Base-by-base conservation (phyloP, 2,888 invertebrate species). In the Chymomyza amoena region DNA sequence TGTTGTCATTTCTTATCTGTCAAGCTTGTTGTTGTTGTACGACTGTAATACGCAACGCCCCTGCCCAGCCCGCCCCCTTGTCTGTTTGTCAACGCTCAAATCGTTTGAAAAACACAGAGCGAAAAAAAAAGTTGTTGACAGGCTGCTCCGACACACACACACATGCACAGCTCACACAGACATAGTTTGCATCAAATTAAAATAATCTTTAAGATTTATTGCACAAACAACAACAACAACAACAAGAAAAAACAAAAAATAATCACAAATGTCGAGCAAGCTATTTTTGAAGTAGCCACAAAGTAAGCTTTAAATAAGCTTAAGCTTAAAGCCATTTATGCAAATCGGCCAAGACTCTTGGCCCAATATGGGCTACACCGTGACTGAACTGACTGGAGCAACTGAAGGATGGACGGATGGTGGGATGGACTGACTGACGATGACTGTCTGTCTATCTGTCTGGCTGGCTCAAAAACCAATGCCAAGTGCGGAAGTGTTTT, bases 181-280 rank as follows among this genome's bases (percentile, higher is more conserved):
- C 32, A 84, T 87, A 80, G 87, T 87, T 84, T 84, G 77, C 85
- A 84, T 81, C 80, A 88, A 84, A 84, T 84, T 88, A 84, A 84
- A 84, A 88, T 88, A 84, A 84, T 84, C 84, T 84, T 66, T 57
- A 75, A 81, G 87, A 84, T 84, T 84, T 88, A 84, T 84, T 73
- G 80, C 81, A 65, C 61, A 28, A 32, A 61, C 51, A n/a, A 32
- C 20, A 54, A 36, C 4, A 7, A n/a, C 6, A 51, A 64, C 64
- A 32, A 20, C 16, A 56, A 64, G 4, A 54, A 64, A 28, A 13
- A 28, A 63, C 28, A 39, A 2, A 32, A 6, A 18, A 18, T n/a
- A 59, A 52, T 52, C n/a, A 36, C 25, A 51, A 56, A 64, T 16
- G 54, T 20, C 10, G 54, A 61, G 73, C 62, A 72, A 73, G 64